These are phyloP conservation scores for Monochamus alternatus DNA, from an alignment of 2,888 invertebrate species.

Conservation along the genomic window DNA sequence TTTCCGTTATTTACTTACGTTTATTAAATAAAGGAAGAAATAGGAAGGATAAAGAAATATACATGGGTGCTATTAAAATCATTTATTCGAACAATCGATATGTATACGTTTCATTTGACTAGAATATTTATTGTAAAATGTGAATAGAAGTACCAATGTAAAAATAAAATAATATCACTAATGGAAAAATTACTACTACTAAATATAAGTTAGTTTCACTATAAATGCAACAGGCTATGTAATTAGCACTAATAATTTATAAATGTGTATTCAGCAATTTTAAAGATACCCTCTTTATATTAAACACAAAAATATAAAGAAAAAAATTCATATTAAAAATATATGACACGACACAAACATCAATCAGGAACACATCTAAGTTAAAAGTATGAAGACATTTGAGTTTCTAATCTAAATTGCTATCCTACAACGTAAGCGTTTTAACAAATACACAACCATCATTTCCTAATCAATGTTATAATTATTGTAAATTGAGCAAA, in stretches of 20 bases:
- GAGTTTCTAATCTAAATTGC: too few species aligned
- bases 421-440: too few species aligned
- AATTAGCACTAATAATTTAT: background rate
- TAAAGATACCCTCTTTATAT: too few species aligned
- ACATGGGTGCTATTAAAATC: slow-evolving; percentile 29
- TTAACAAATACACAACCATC: background rate
- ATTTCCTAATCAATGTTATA: background rate
- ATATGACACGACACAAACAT: too few species aligned
- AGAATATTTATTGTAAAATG: slow-evolving; percentile 34
- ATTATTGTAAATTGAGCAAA: slow-evolving; percentile 4
- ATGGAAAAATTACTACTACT: background rate
- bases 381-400: too few species aligned
- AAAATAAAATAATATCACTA: slow-evolving; percentile 18
- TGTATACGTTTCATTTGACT: slow-evolving; percentile 44
- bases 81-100: slow-evolving; percentile 39
- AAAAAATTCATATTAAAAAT: too few species aligned
- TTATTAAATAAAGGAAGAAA: background rate
- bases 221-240: background rate
- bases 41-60: slow-evolving; percentile 7
- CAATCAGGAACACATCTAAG: too few species aligned
- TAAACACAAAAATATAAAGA: too few species aligned
- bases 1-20: background rate
- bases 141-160: slow-evolving; percentile 21
- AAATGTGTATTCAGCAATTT: too few species aligned
- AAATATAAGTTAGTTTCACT: background rate